Evolutionary conservation across 2,113 vertebrate species (phyloP).

Genomic region (Prolemur simus): DNA sequence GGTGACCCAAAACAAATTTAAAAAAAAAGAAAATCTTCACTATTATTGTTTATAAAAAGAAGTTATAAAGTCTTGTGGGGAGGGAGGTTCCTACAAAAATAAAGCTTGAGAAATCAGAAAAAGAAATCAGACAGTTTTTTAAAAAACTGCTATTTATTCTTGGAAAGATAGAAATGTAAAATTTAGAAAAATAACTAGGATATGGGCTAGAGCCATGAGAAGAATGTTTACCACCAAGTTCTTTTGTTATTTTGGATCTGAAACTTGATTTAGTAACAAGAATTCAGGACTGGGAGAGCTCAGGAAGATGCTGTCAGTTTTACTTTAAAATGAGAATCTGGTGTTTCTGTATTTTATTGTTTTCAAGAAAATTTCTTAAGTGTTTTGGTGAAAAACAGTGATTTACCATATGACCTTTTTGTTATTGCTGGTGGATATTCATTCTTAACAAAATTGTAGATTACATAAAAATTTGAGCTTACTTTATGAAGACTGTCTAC

Average conservation of each 20-base stretch:
- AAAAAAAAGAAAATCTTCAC: background rate
- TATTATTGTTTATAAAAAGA: background rate
- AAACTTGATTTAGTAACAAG: conserved; percentile 30
- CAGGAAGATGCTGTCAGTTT: conserved; percentile 27
- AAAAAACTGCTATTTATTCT: background rate
- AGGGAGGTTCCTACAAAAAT: background rate
- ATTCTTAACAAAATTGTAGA: conserved; percentile 9
- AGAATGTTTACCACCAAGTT: background rate
- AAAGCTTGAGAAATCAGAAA: conserved; percentile 41
- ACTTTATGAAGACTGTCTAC: background rate
- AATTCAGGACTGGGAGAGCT: conserved; percentile 33
- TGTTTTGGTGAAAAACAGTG: background rate
- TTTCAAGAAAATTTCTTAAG: conserved; percentile 79
- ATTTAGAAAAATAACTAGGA: background rate
- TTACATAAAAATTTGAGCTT: background rate
- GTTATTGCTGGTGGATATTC: background rate
- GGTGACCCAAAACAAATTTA: background rate
- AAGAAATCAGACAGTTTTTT: background rate
- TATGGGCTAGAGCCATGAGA: fast-evolving
- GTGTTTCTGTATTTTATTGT: conserved; percentile 75
- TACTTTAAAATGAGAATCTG: conserved; percentile 73
- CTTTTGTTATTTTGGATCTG: background rate
- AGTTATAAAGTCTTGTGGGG: background rate
- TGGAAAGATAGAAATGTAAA: background rate
- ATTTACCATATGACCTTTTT: background rate